phyloP scores from a whole-genome alignment of 64 coral and sea anemone species.

The Montipora cactus region DNA sequence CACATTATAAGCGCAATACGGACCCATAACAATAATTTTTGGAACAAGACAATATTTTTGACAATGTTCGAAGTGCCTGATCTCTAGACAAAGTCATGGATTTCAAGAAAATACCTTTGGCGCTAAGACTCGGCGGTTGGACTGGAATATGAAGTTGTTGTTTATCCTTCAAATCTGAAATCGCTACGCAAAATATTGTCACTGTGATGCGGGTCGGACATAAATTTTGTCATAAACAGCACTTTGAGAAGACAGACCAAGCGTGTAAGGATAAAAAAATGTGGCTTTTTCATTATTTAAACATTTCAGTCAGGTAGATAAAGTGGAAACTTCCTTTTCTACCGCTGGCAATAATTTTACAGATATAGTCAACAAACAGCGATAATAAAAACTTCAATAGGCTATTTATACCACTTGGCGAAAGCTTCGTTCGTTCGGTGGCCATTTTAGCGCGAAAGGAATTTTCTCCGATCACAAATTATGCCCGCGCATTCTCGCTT shows the following conservation, averaged over 20 bases:
- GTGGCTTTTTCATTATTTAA: slow-evolving; percentile 63
- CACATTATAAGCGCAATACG: slow-evolving; percentile 3
- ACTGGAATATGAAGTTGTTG: not conserved
- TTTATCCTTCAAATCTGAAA: slow-evolving; percentile 38
- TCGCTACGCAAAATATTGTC: slow-evolving; percentile 19
- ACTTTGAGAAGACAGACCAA: not conserved
- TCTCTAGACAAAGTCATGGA: not conserved
- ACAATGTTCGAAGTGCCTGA: not conserved
- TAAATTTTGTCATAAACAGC: not conserved
- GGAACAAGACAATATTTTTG: not conserved
- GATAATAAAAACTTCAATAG: slow-evolving; percentile 17
- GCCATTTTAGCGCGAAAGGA: slow-evolving; percentile 11
- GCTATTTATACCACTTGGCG: slow-evolving; percentile 30
- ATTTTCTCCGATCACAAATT: not conserved
- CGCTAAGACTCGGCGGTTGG: not conserved
- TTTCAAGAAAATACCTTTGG: slow-evolving; percentile 23
- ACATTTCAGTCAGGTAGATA: slow-evolving; percentile 38
- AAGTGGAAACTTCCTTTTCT: slow-evolving; percentile 24
- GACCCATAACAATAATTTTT: not conserved
- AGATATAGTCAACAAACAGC: slow-evolving; percentile 37
- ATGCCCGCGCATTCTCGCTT: slow-evolving; percentile 11
- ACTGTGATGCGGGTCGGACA: not conserved
- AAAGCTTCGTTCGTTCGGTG: not conserved
- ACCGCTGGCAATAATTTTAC: slow-evolving; percentile 20
- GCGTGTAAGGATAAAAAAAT: slow-evolving; percentile 31